Conservation (phyloP, 2,113 vertebrate genomes). For the Mesembrinibis cayennensis region DNA sequence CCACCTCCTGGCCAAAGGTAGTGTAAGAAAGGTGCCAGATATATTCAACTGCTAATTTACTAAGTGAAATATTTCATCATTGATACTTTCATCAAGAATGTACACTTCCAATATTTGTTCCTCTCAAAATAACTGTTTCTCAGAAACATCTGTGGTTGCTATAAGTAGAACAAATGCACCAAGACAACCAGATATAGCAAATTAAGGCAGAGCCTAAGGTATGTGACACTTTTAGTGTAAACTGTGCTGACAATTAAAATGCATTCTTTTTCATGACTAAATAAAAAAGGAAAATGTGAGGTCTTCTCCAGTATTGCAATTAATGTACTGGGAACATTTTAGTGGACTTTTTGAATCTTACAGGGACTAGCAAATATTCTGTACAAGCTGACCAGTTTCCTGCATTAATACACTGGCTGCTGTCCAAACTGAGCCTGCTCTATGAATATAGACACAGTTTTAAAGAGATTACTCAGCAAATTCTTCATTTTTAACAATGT, state of each 20-base stretch:
- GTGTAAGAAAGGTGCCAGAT: not conserved
- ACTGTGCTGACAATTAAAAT: not conserved
- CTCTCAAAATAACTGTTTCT: not conserved
- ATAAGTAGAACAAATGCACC: not conserved
- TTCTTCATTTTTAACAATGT: not conserved
- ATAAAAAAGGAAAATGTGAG: not conserved
- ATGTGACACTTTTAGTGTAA: not conserved
- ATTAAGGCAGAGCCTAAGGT: not conserved
- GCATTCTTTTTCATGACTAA: not conserved
- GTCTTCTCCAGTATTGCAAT: not conserved
- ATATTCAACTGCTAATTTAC: not conserved
- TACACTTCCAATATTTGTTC: not conserved
- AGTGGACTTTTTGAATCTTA: not conserved
- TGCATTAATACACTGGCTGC: not conserved
- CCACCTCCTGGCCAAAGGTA: not conserved
- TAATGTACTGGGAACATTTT: not conserved
- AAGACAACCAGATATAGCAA: not conserved
- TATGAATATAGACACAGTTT: not conserved
- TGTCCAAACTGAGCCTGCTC: not conserved
- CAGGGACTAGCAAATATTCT: not conserved
- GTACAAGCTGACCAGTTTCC: not conserved
- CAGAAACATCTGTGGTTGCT: not conserved
- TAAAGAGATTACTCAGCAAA: not conserved
- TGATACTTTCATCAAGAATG: not conserved
- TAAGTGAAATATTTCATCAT: not conserved